Evolutionary conservation across 2,888 invertebrate species (phyloP), one percentile per base, ranked within the genome.

Genomic region (Microdon myrmicae): DNA sequence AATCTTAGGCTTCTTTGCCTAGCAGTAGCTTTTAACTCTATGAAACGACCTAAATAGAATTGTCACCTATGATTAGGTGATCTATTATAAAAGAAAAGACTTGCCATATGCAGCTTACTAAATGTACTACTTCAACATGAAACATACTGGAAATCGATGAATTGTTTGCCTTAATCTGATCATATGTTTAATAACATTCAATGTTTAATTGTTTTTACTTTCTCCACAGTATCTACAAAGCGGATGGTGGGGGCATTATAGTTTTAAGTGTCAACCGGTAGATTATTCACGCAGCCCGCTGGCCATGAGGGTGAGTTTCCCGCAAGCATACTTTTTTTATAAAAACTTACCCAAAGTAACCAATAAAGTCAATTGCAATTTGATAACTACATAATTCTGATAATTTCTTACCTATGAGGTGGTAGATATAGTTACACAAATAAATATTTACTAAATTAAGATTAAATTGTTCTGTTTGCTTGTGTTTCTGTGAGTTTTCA

Each of bases 261-360:
- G 89, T 73, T 86, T 90, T 71, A 86, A 86, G 66, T 94, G 94
- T 78, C 91, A 94, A 78, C 92, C 93, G 2, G 92, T 94, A 3
- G 94, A 94, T 79, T 94, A 91, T 76, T 89, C 92, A 5, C 82
- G 82, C 56, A 84, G 81, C 71, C 89, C 90, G 4, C 75, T 83
- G 67, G 93, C 91, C 3, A 73, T 92, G 76, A 84, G 91, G 76
- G 86, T 86, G 81, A 79, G 84, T 81, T 41, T 61, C n/a, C n/a
- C n/a, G n/a, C n/a, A n/a, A n/a, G n/a, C n/a, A n/a, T n/a, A n/a
- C n/a, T n/a, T n/a, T n/a, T n/a, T n/a, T n/a, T n/a, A n/a, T n/a
- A n/a, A n/a, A n/a, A n/a, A n/a, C n/a, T n/a, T n/a, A n/a, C n/a
- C n/a, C n/a, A n/a, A n/a, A n/a, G n/a, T n/a, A n/a, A n/a, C n/a